Evolutionary conservation across 2,888 invertebrate genomes (phyloP), one percentile per base, ranked within the genome.

Genomic region (Buathra laborator): DNA sequence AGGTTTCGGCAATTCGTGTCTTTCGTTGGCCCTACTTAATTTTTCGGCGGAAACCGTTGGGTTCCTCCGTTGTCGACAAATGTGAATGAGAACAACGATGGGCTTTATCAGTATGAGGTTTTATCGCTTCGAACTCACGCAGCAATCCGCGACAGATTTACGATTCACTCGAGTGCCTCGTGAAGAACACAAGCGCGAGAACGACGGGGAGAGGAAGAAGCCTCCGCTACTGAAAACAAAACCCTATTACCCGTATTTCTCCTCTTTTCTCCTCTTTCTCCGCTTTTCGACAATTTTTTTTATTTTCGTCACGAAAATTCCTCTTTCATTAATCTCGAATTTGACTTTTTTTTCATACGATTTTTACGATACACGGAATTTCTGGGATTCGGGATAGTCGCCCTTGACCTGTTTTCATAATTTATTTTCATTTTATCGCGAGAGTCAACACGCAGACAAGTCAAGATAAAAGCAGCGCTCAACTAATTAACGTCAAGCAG

Each of bases 71-170:
- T 9, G 37, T 37, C 37, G 6, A 9, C 37, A 37, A 37, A 37
- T 37, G 37, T 29, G 3, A 24, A 48, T n/a, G 48, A 29, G 29
- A 29, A 14, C 46, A 46, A 24, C 53, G 46, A 62, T 19, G 74
- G 16, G 32, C 64, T 68, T 83, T 83, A 83, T 83, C 83, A 79
- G 75, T 46, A 32, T 46, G 16, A 51, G 62, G 32, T 68, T 74
- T 70, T 62, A 68, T 79, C 67, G 59, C 66, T 37, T 46, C 43
- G 75, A 79, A 62, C 64, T 79, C 56, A 83, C n/a, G 64, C 70
- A 37, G 43, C 62, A 79, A 83, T 79, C 48, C 29, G 64, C 53
- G 83, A 83, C 79, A 79, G 74, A 51, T 83, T 83, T 79, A 83
- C 56, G 74, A 75, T 70, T 70, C 29, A 19, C 37, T 64, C 75